Base-by-base conservation (phyloP, 2,888 invertebrate genomes). In the Philereme transversata region DNA sequence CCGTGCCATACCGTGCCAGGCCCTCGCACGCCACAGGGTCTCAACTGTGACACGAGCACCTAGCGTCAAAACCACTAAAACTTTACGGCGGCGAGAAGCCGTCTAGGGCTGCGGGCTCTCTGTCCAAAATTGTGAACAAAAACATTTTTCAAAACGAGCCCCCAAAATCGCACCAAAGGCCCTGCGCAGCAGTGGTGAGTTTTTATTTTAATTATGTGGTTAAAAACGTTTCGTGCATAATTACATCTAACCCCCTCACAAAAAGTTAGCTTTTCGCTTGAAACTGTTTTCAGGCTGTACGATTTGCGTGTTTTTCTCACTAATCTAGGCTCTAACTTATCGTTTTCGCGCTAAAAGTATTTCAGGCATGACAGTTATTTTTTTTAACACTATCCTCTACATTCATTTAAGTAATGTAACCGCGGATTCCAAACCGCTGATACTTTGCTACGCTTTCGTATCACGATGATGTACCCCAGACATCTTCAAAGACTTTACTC, bases 1-100 rank as follows among this genome's bases (percentile, higher is more conserved):
- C 69, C 86, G 91, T 92, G 86, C 90, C 91, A 83, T 83, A 88
- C 89, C 83, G 91, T 91, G 85, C 89, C 92, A 84, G 88, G 73
- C 77, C 80, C 81, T 82, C 79, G 80, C 78, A 75, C 77, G 72
- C 83, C 79, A 81, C 82, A 85, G 84, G 83, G 84, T 82, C 82
- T 83, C 80, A 87, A 83, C 87, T 87, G 85, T 88, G 84, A 89
- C 89, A 88, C 90, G 76, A 78, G 77, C 82, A 77, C 78, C 82
- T 83, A 84, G 88, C 88, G 87, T 84, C 87, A 86, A 88, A 88
- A 87, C 88, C 85, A 87, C 83, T 87, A 84, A 86, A 87, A 84
- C 71, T 81, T 82, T 79, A 83, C 84, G 76, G 77, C 70, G 76
- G 68, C 73, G 78, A 66, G 77, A 76, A 81, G 81, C 76, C 75